Evolutionary conservation across 2,113 vertebrate species (phyloP), one percentile per base, ranked within the genome.

Genomic region (Synchiropus splendidus): DNA sequence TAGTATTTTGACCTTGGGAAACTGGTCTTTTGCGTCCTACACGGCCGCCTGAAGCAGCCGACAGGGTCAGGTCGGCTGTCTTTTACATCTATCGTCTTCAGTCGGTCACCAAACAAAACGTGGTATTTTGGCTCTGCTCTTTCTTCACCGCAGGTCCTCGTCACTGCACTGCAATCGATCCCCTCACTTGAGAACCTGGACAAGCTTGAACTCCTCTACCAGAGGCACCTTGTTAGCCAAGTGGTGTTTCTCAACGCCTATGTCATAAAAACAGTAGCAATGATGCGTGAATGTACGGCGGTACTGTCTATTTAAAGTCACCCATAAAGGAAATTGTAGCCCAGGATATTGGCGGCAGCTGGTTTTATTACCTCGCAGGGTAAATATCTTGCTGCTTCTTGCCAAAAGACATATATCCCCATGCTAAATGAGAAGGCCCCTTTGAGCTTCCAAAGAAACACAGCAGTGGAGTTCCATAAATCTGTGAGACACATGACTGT

Each of bases 401-500:
- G 58, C 51, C 55, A 73, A 57, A 44, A 72, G 61, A 36, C 21
- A 52, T 54, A 51, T 42, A 45, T 44, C 57, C 40, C 35, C 38
- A 39, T 0, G 16, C 49, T 47, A 45, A 67, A 60, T 72, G 72
- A 70, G 75, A 58, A 32, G 27, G 2, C n/a, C 14, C 43, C 42
- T 73, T 75, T 68, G 46, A 70, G 45, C 21, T 60, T 55, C 48
- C 39, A 52, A 48, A 54, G 54, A 18, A 48, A 50, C 44, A 37
- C 57, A 64, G 66, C 56, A 45, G 39, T 57, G 43, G 55, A 10
- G 44, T 70, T 52, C 31, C 60, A 45, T 57, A 66, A 54, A 66
- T 75, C 43, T 53, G 15, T 12, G 21, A 6, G 57, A 45, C 61
- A 54, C 61, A 58, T 66, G 68, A 52, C 52, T 52, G 35, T 54